A percentile compares a stretch with the other conserved stretches of the same genome.
Evolutionary conservation across 2,113 vertebrate genomes (phyloP).

Genomic region (Phylloscopus whistleri): DNA sequence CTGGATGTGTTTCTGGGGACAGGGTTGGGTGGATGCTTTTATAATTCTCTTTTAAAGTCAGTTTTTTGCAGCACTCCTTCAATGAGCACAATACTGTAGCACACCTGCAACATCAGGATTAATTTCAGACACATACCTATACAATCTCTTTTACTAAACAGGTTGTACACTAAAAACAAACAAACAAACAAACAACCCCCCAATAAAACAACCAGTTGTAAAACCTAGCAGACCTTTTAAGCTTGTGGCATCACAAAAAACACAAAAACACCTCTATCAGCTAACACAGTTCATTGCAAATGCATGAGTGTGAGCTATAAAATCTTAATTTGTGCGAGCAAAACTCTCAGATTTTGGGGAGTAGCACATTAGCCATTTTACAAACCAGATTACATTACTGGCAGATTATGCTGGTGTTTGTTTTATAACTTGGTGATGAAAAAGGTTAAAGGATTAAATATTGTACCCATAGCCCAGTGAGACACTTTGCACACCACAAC

Average conservation of each 20-base stretch:
- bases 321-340: not conserved
- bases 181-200: too few relatives aligned
- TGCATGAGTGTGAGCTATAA: not conserved
- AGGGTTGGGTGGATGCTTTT: not conserved
- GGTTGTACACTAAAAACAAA: not conserved
- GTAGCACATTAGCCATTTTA: not conserved
- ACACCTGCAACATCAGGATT: not conserved
- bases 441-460: not conserved
- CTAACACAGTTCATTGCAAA: not conserved
- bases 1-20: not conserved
- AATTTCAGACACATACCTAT: not conserved
- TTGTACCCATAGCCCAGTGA: not conserved
- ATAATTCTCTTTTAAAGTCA: not conserved
- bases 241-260: not conserved
- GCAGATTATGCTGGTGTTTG: not conserved
- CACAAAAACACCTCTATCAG: not conserved
- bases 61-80: not conserved
- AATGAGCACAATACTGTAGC: not conserved
- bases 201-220: not conserved
- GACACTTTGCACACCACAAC: not conserved
- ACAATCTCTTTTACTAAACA: not conserved
- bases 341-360: not conserved
- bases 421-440: not conserved
- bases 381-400: not conserved
- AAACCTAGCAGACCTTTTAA: not conserved